phyloP scores from a whole-genome alignment of 2,888 invertebrate genomes.

The Diaperis boleti region DNA sequence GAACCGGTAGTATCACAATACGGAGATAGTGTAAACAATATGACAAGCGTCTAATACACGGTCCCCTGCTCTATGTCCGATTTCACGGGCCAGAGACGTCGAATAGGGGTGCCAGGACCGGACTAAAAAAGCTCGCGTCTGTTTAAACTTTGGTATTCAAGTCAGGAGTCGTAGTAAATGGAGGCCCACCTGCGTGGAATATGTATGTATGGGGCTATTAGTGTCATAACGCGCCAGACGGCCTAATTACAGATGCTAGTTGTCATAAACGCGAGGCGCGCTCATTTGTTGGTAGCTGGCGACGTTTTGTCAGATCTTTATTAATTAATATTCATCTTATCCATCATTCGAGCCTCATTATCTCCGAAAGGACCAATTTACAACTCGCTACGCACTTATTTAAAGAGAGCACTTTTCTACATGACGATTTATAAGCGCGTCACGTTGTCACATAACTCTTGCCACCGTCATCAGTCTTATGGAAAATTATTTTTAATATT shows the following conservation, averaged over 20 bases:
- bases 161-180: conserved; percentile 45
- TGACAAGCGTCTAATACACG: conserved; percentile 67
- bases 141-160: not conserved
- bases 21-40: conserved; percentile 66
- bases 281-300: conserved; percentile 58
- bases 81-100: conserved; percentile 58
- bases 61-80: conserved; percentile 55
- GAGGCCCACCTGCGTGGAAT: conserved; percentile 64
- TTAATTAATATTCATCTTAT: conserved; percentile 62
- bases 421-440: conserved; percentile 59
- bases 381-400: conserved; percentile 59
- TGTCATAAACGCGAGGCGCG: conserved; percentile 60
- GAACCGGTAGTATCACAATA: conserved; percentile 59
- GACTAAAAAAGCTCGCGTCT: conserved; percentile 11
- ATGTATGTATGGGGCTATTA: conserved; percentile 53
- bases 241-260: conserved; percentile 60
- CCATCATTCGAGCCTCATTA: conserved; percentile 62
- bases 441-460: conserved; percentile 56
- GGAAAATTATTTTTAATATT: conserved; percentile 61
- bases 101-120: conserved; percentile 50
- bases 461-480: conserved; percentile 53
- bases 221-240: conserved; percentile 56
- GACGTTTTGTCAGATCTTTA: conserved; percentile 59
- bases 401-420: conserved; percentile 56
- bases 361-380: conserved; percentile 61